Base-by-base conservation (phyloP, 2,797 vertebrate species). In the Eulemur rubriventer region DNA sequence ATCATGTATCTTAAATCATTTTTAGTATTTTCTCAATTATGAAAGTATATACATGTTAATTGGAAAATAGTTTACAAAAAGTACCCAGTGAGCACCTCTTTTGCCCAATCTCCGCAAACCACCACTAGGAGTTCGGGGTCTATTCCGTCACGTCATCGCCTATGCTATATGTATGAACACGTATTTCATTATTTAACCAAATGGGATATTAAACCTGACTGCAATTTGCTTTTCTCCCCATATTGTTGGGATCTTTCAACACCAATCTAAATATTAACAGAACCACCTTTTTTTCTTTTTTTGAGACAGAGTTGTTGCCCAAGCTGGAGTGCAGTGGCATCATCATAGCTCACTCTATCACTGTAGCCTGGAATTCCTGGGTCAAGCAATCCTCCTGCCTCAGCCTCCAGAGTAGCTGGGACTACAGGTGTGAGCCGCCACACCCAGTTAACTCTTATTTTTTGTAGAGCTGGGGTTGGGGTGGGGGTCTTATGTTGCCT, bases 191-290 rank as follows among this genome's bases (percentile, higher is more conserved):
- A 16, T 48, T 73, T 5, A 65, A 65, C 48, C 67, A 30, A 73
- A n/a, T 6, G 0, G 38, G 41, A 38, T 2, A 24, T 33, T 33
- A 13, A 55, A 26, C 33, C 59, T 35, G 52, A 52, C 50, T 52
- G 50, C 16, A 52, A 52, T 52, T 52, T 50, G 50, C 76, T 16
- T 38, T 14, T 9, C 33, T 65, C 89, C 43, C 43, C 13, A 7
- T 26, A 26, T 1, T 5, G 55, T 24, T 1, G 5, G 57, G 55
- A 0, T 17, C 43, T 35, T 59, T 26, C 57, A 70, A 4, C 61
- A 11, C 3, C 41, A 4, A 28, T 1, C 38, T 1, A 8, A 43
- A 35, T 2, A 3, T 10, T 18, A 50, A 35, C 0, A 73, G 63
- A 61, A 26, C 59, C 16, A 52, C 17, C 14, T 35, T 18, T 67